Conservation (phyloP, 2,113 vertebrate genomes). For the Myrmecophaga tridactyla region DNA sequence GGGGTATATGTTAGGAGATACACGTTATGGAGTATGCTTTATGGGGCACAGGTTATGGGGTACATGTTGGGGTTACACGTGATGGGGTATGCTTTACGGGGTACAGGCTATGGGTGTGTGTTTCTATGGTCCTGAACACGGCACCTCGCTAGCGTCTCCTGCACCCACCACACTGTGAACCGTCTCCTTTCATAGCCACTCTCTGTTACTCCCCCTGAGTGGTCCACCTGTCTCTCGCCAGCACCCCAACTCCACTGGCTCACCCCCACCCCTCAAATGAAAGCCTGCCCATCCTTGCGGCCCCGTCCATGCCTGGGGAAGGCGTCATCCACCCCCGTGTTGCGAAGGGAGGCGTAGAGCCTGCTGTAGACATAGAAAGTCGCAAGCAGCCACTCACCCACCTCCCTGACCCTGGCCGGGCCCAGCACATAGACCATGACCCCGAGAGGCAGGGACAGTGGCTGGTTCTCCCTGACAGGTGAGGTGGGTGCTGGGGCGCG, state of each 20-base stretch:
- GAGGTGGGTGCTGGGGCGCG: fast-evolving
- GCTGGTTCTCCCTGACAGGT: not conserved
- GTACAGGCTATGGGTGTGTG: too few relatives aligned
- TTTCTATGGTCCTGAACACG: not conserved
- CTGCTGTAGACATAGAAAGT: not conserved
- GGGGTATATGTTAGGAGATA: too few relatives aligned
- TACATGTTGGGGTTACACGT: too few relatives aligned
- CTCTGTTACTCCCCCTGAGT: too few relatives aligned
- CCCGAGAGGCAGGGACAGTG: not conserved
- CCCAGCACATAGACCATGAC: too few relatives aligned
- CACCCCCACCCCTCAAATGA: not conserved
- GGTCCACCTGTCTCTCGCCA: not conserved
- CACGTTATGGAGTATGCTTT: too few relatives aligned
- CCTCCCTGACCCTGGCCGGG: not conserved
- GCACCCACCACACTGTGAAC: fast-evolving
- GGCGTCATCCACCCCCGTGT: too few relatives aligned
- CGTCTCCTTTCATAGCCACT: not conserved
- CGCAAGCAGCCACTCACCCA: fast-evolving
- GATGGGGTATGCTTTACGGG: too few relatives aligned
- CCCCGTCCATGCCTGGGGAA: not conserved
- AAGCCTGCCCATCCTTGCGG: not conserved
- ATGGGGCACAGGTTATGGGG: too few relatives aligned
- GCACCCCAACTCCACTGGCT: not conserved
- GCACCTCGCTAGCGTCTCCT: not conserved
- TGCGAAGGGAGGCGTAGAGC: not conserved